Conservation (phyloP, 1,140 invertebrate species). For the Chrysopa pallens region DNA sequence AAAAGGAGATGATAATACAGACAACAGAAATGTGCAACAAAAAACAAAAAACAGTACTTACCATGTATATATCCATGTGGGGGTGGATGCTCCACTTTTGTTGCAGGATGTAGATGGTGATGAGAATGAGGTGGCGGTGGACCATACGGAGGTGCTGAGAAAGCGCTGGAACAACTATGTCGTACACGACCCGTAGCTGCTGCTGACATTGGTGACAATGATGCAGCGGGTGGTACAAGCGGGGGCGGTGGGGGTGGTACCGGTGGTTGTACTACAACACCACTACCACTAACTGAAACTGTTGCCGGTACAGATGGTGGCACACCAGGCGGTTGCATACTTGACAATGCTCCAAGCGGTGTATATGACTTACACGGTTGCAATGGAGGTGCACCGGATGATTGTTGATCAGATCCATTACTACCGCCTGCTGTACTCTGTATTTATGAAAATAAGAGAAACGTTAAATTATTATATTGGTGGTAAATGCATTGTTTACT, state of each 20-base stretch:
- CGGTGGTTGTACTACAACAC: neutral
- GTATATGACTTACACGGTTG: slow-evolving; percentile 48
- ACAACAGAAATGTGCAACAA: too few species aligned
- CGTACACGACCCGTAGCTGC: slow-evolving; percentile 16
- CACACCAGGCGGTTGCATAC: slow-evolving; percentile 58
- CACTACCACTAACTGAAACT: neutral
- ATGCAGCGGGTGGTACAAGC: neutral
- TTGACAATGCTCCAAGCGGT: slow-evolving; percentile 64
- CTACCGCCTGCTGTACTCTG: slow-evolving; percentile 7
- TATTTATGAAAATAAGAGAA: slow-evolving; percentile 10
- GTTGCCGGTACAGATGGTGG: slow-evolving; percentile 26
- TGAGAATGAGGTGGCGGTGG: slow-evolving; percentile 14
- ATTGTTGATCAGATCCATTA: neutral
- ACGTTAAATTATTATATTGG: neutral
- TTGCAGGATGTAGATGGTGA: neutral
- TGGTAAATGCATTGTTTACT: too few species aligned
- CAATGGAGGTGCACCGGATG: neutral
- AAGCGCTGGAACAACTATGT: slow-evolving; percentile 32
- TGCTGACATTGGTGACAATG: slow-evolving; percentile 20
- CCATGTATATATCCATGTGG: slow-evolving; percentile 15
- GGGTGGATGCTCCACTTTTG: slow-evolving; percentile 2
- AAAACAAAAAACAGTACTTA: slow-evolving; percentile 7
- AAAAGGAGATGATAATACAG: too few species aligned
- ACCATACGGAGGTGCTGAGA: slow-evolving; percentile 25
- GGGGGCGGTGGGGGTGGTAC: slow-evolving; percentile 5